phyloP scores from a whole-genome alignment of 2,888 invertebrate genomes.

The Ceramica pisi region DNA sequence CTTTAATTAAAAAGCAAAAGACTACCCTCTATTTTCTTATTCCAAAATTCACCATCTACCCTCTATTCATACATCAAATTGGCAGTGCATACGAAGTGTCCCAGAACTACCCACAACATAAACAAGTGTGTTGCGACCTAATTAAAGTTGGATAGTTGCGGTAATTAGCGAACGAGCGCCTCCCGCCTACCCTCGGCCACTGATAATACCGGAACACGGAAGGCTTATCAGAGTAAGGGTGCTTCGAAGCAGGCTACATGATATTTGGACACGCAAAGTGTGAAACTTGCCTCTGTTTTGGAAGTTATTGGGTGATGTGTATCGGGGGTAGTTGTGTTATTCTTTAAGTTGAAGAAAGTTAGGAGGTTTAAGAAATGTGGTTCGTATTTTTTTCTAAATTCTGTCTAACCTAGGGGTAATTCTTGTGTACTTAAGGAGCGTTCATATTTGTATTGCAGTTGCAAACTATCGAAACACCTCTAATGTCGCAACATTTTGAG shows the following conservation, averaged over 20 bases:
- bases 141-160: constrained; percentile 77
- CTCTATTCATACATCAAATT: constrained; percentile 45
- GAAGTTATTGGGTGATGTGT: constrained; percentile 54
- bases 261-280: constrained; percentile 68
- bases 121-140: constrained; percentile 72
- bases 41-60: constrained; percentile 23
- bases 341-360: constrained; percentile 32
- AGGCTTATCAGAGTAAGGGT: constrained; percentile 69
- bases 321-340: constrained; percentile 38
- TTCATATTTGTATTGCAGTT: too few species aligned
- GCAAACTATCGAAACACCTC: too few species aligned
- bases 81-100: constrained; percentile 59
- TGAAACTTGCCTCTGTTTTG: constrained; percentile 61
- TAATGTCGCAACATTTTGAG: too few species aligned
- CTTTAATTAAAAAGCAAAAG: neutral
- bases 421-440: neutral
- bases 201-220: constrained; percentile 73
- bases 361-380: neutral
- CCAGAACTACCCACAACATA: constrained; percentile 50
- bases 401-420: neutral
- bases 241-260: constrained; percentile 65
- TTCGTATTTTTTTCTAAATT: constrained; percentile 25
- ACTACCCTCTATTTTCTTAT: neutral
- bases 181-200: constrained; percentile 46
- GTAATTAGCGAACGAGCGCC: constrained; percentile 71